Base-by-base conservation (phyloP, 2,113 vertebrate genomes). In the Irena cyanogastra region DNA sequence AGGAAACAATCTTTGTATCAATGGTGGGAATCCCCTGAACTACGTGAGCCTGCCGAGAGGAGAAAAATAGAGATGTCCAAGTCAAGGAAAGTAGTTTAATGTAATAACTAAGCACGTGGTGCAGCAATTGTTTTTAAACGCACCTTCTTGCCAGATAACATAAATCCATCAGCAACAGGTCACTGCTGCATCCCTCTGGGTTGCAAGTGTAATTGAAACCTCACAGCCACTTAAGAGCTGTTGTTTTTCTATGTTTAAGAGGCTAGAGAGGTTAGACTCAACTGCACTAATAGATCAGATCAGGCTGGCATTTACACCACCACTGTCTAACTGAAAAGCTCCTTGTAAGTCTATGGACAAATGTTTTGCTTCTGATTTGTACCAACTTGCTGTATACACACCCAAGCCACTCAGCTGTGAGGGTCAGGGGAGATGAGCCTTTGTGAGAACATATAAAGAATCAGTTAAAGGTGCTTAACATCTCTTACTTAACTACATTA, bases 161-260 rank as follows among this genome's bases (percentile, higher is more conserved):
- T 97, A 95, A 97, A 97, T 97, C 96, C 93, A 97, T 98, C 97
- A 97, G 88, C 92, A 96, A 80, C 65, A 79, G 94, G 95, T 96
- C 95, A 95, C 91, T 6, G 41, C 80, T 94, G 69, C 0, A 1
- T 92, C 86, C 86, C 96, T 93, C 90, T 63, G 74, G 93, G 94
- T 88, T 91, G 74, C 64, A 91, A 90, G 90, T 88, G 90, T 96
- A 97, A 97, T 89, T 95, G 95, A 97, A 97, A 97, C 88, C 96
- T 95, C 91, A 90, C 70, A 94, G 90, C 85, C 96, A 95, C 86
- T 97, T 92, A 89, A 82, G 76, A 96, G 81, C 64, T 88, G 81
- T 90, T 95, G 95, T 80, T 96, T 92, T 94, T 72, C 63, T 66
- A 92, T 45, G 35, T 78, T 94, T 94, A 78, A 94, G 93, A 94